These are phyloP conservation scores for Sebastes schlegelii DNA, from an alignment of 2,113 vertebrate species.

Conservation along the genomic window DNA sequence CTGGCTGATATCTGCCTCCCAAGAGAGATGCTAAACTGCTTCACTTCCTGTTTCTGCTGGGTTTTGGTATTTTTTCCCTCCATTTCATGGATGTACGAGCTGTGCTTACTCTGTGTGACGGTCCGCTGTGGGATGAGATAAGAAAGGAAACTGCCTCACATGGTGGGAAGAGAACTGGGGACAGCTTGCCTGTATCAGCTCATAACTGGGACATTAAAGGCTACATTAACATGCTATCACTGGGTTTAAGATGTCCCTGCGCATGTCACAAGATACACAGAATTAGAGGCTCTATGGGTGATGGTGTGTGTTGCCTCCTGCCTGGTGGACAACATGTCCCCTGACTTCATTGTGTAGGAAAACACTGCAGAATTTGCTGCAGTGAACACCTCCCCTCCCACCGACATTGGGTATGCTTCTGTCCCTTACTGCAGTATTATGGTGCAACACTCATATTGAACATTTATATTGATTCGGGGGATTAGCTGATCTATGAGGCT, in stretches of 20 bases:
- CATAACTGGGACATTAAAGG: slow-evolving; percentile 18
- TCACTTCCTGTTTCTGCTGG: slow-evolving; percentile 54
- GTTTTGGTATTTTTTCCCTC: slow-evolving; percentile 3
- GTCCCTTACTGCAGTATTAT: slow-evolving; percentile 55
- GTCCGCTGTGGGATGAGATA: slow-evolving; percentile 52
- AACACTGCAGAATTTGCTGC: slow-evolving; percentile 75
- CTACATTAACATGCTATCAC: slow-evolving; percentile 16
- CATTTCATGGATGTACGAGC: slow-evolving; percentile 32
- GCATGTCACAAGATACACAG: neutral
- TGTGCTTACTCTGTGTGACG: slow-evolving; percentile 14
- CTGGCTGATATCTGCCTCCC: slow-evolving; percentile 21
- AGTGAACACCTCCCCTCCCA: slow-evolving; percentile 60
- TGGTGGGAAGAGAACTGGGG: neutral
- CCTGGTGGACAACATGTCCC: slow-evolving; percentile 14
- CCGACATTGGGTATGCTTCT: slow-evolving; percentile 40
- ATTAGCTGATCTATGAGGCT: slow-evolving; percentile 16
- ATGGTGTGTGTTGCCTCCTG: neutral
- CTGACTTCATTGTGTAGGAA: slow-evolving; percentile 37
- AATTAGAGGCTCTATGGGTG: neutral
- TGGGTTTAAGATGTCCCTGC: slow-evolving; percentile 1
- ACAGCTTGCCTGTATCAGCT: slow-evolving; percentile 24
- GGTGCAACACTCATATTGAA: slow-evolving; percentile 33
- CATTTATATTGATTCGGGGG: slow-evolving; percentile 39
- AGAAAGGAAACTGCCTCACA: slow-evolving; percentile 53
- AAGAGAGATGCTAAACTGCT: slow-evolving; percentile 10